Percentiles rank a stretch among this genome's conserved stretches.
Conservation (phyloP, 2,797 vertebrate species). For the Hyperoplus immaculatus region DNA sequence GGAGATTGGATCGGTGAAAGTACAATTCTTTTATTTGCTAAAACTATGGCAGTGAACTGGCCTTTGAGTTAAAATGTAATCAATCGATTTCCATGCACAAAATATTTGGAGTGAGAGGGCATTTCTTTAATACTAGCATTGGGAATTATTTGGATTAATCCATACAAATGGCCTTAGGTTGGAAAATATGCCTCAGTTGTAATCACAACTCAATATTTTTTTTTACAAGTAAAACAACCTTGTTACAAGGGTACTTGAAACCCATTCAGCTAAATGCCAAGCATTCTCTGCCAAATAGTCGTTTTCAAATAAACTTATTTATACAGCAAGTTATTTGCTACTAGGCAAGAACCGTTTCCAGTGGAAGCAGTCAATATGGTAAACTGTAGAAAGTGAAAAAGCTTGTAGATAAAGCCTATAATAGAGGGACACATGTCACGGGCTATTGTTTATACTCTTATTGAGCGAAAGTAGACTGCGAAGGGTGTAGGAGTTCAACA, state of each 20-base stretch:
- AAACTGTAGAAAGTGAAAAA: neutral
- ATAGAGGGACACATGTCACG: neutral
- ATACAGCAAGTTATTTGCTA: conserved; percentile 28
- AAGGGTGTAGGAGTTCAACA: neutral
- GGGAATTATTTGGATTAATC: conserved; percentile 45
- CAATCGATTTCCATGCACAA: conserved; percentile 56
- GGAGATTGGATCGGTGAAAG: conserved; percentile 66
- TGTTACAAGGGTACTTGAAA: conserved; percentile 55
- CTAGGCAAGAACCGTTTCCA: conserved; percentile 15
- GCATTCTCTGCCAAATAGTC: conserved; percentile 44
- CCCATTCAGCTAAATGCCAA: conserved; percentile 57
- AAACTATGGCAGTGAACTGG: conserved; percentile 34
- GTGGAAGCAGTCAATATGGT: conserved; percentile 10
- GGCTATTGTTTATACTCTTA: conserved; percentile 9
- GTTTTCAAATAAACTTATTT: conserved; percentile 28
- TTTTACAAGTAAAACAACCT: conserved; percentile 52
- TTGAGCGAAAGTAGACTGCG: neutral
- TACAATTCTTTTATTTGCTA: conserved; percentile 58
- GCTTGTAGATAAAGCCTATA: neutral
- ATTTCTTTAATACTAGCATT: conserved; percentile 40
- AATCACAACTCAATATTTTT: conserved; percentile 45
- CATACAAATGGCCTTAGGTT: conserved; percentile 38
- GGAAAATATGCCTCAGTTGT: conserved; percentile 39
- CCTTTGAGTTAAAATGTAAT: conserved; percentile 59
- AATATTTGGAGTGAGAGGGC: conserved; percentile 6